These are phyloP conservation scores for Caenorhabditis inopinata DNA, from an alignment of 1,140 invertebrate genomes.

Conservation along the genomic window DNA sequence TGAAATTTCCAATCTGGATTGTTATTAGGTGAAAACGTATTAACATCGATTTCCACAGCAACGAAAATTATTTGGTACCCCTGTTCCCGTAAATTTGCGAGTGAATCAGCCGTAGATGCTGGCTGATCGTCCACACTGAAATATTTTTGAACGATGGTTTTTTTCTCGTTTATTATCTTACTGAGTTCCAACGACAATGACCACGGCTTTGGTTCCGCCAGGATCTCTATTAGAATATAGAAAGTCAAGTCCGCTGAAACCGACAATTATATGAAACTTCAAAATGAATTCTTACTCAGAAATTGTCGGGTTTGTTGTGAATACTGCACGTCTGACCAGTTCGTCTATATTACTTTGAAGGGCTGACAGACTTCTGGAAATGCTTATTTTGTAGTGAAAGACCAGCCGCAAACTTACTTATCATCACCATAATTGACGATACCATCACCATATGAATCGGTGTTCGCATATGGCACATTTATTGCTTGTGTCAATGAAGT, in stretches of 20 bases:
- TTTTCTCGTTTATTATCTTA: too few species aligned
- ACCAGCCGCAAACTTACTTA: background rate
- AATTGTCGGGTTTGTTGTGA: background rate
- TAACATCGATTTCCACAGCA: background rate
- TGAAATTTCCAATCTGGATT: constrained; percentile 2
- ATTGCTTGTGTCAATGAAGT: background rate
- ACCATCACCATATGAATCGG: background rate
- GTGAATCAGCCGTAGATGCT: background rate
- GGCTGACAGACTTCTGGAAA: background rate
- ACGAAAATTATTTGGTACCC: background rate
- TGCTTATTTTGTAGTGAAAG: background rate
- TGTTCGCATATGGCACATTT: background rate
- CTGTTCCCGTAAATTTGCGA: background rate
- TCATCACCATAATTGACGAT: background rate
- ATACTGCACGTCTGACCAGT: background rate
- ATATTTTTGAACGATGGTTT: too few species aligned
- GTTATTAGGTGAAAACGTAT: background rate
- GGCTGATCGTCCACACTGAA: background rate
- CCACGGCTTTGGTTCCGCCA: background rate
- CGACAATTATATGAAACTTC: too few species aligned
- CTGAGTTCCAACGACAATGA: background rate
- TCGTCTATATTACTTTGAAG: background rate
- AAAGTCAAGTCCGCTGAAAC: background rate
- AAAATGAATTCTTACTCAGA: background rate
- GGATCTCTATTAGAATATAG: background rate